Evolutionary conservation across 2,113 vertebrate species (phyloP), one percentile per base, ranked within the genome.

Genomic region (Acinonyx jubatus): DNA sequence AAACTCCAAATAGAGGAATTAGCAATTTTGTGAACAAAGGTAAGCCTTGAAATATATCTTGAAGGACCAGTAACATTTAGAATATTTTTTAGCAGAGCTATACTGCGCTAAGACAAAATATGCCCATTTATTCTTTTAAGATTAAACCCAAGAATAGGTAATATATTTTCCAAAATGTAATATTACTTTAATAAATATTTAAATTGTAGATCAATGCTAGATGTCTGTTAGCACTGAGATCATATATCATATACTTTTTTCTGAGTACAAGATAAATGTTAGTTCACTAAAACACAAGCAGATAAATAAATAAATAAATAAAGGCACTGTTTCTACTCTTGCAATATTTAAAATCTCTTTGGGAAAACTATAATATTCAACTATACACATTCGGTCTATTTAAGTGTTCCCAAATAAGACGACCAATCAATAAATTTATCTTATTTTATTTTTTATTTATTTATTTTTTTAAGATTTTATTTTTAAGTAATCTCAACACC

Each of bases 131-230:
- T 1, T 82, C 31, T 82, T 92, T 73, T 50, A 90, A 93, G 33
- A 79, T 80, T 73, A 94, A 96, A 50, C 10, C 38, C 4, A 84
- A 89, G 18, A 63, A 79, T 73, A 63, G 14, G 5, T n/a, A 61
- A 94, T 52, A 68, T n/a, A 84, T 92, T 82, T 96, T 97, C 33
- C n/a, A 15, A 89, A 87, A 50, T 57, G 55, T 92, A 29, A 7
- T 71, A 76, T 92, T 78, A 48, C 12, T 90, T 90, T 78, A 66
- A 73, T 33, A 89, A 93, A 73, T 73, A 1, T 85, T 85, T 86
- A 27, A 93, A 79, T 65, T 48, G 2, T 27, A 84, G 9, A 66
- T 92, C 21, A 84, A 55, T 19, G 9, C 27, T 27, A 36, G 52
- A 69, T 92, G 2, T 38, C 1, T 86, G 4, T 83, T 91, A 89